These are phyloP conservation scores for Toxotes chatareus DNA, from an alignment of 2,113 vertebrate genomes.

Conservation along the genomic window DNA sequence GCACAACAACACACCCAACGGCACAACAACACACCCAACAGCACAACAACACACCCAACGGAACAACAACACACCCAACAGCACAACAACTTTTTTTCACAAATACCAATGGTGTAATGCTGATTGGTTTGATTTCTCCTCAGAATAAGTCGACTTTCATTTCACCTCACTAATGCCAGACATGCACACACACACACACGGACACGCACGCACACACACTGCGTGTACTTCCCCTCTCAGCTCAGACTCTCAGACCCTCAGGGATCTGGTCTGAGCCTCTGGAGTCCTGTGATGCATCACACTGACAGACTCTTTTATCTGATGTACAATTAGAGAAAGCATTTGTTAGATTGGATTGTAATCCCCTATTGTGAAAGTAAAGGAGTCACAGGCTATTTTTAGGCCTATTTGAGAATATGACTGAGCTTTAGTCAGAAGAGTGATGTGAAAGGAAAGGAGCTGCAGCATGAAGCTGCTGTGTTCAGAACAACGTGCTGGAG, in stretches of 20 bases:
- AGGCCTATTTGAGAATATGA: slow-evolving; percentile 69
- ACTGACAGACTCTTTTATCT: slow-evolving; percentile 68
- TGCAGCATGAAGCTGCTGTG: slow-evolving; percentile 15
- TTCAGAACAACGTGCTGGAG: not conserved
- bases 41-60: no score
- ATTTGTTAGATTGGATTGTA: slow-evolving; percentile 83
- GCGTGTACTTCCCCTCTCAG: not conserved
- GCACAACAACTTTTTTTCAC: no score
- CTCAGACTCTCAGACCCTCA: not conserved
- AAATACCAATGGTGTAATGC: no score
- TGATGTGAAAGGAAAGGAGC: slow-evolving; percentile 38
- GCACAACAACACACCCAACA: no score
- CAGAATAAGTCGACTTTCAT: not conserved
- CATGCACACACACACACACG: not conserved
- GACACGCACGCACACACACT: slow-evolving; percentile 8
- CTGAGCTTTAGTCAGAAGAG: slow-evolving; percentile 47
- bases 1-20: no score
- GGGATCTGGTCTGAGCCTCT: slow-evolving; percentile 15
- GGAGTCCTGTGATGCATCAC: slow-evolving; percentile 23
- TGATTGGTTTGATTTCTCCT: not conserved
- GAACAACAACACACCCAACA: no score
- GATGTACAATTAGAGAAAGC: slow-evolving; percentile 77
- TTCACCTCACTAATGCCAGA: not conserved
- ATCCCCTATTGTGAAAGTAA: slow-evolving; percentile 76
- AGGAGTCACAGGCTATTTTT: slow-evolving; percentile 75